A percentile compares a stretch with the other conserved stretches of the same genome.
Evolutionary conservation across 2,113 vertebrate species (phyloP).

Genomic region (Erythrocercus mccallii): DNA sequence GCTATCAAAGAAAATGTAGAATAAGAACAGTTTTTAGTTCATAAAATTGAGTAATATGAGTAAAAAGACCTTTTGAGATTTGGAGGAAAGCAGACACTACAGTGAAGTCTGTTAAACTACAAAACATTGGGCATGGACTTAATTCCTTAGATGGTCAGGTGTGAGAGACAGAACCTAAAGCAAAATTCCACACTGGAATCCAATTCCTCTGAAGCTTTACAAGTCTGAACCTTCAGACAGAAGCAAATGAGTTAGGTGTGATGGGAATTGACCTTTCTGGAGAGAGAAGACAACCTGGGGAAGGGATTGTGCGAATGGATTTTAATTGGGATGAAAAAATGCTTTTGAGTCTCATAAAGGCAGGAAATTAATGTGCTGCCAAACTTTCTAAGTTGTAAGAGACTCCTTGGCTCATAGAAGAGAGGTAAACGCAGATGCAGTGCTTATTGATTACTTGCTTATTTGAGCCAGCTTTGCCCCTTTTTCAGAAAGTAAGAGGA

Average conservation of each 20-base stretch:
- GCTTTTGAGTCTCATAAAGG: background rate
- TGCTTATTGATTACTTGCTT: background rate
- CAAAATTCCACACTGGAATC: background rate
- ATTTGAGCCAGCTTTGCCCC: background rate
- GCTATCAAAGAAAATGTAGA: background rate
- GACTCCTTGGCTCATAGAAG: background rate
- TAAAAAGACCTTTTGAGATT: background rate
- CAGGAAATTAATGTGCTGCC: background rate
- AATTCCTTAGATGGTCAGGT: background rate
- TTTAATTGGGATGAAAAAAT: background rate
- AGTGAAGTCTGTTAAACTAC: background rate
- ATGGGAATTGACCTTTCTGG: background rate
- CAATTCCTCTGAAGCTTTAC: background rate
- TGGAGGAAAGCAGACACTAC: background rate
- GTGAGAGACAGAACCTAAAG: background rate
- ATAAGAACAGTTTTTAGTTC: background rate
- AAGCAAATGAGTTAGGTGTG: background rate
- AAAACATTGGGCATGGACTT: background rate
- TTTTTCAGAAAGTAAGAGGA: background rate
- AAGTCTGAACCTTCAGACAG: background rate
- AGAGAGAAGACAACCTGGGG: background rate
- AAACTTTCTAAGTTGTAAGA: background rate
- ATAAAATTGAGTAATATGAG: background rate
- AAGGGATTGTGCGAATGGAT: background rate
- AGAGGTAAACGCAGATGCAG: background rate